A percentile compares a stretch with the other conserved stretches of the same genome.
phyloP scores from a whole-genome alignment of 2,797 vertebrate species.

The Ctenosaura bakeri region DNA sequence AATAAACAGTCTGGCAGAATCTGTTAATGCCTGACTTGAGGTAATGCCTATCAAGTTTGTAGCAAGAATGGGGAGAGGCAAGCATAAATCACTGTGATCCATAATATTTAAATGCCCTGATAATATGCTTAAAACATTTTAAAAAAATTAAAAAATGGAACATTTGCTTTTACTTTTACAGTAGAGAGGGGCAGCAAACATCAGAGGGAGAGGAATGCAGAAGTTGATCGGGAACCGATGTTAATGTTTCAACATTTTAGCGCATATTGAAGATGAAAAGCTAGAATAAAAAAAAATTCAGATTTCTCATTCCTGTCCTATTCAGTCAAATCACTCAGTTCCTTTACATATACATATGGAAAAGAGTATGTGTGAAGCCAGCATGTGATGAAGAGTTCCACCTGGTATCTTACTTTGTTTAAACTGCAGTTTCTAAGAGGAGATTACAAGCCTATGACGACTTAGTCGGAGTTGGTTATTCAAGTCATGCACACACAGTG shows the following conservation, averaged over 20 bases:
- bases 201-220: not conserved
- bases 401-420: not conserved
- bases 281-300: not conserved
- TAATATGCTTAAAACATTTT: not conserved
- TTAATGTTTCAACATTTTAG: not conserved
- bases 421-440: not conserved
- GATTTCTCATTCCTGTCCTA: no score
- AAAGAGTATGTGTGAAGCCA: not conserved
- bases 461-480: not conserved
- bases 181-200: not conserved
- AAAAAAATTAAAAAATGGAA: not conserved
- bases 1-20: not conserved
- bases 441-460: no score
- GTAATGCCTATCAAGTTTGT: not conserved
- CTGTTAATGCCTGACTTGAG: not conserved
- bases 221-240: not conserved
- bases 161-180: no score
- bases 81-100: not conserved
- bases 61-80: not conserved
- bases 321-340: no score
- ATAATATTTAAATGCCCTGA: not conserved
- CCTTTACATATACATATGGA: not conserved
- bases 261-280: not conserved
- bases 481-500: no score
- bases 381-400: not conserved